Base-by-base conservation (phyloP, 2,113 vertebrate genomes). In the Archocentrus centrarchus region DNA sequence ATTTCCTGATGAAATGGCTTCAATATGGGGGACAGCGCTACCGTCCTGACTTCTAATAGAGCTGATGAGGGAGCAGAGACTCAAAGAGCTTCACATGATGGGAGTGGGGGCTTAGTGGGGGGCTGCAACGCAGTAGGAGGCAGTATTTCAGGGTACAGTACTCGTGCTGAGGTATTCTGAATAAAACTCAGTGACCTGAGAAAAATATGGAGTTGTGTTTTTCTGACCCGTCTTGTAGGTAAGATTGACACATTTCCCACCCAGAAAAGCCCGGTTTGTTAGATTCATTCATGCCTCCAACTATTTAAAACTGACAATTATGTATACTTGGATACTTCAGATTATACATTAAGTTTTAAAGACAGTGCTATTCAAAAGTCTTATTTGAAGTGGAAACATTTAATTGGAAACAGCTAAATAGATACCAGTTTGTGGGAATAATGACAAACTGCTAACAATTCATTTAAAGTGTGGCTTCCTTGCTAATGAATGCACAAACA, bases 1-100 rank as follows among this genome's bases (percentile, higher is more conserved):
- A 89, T 89, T 94, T 94, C 95, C 94, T 93, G 91, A 89, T 81
- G 81, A 91, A 94, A 95, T 94, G 89, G 89, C 85, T 95, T 94
- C 94, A 95, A 95, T 90, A 95, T 94, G 94, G 90, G 73, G 63
- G 80, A 88, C 89, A 82, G 81, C n/a, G 88, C 93, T 95, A 93
- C 93, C 86, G 89, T 94, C 83, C 86, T 55, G 75, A 84, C 89
- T 87, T 88, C 86, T 92, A 92, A 94, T 91, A 70, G 89, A 92
- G 84, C 85, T 61, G 50, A 73, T 50, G 63, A 82, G 61, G 47
- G 58, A 30, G 63, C 50, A 22, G 47, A 62, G 84, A 89, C 87
- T 90, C 75, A 81, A 85, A 87, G 76, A 80, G 73, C 44, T 75
- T 78, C 22, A 58, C 30, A 80, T 86, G 78, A 62, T 30, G 30